phyloP scores from a whole-genome alignment of 2,113 vertebrate genomes.

The Salvator merianae region DNA sequence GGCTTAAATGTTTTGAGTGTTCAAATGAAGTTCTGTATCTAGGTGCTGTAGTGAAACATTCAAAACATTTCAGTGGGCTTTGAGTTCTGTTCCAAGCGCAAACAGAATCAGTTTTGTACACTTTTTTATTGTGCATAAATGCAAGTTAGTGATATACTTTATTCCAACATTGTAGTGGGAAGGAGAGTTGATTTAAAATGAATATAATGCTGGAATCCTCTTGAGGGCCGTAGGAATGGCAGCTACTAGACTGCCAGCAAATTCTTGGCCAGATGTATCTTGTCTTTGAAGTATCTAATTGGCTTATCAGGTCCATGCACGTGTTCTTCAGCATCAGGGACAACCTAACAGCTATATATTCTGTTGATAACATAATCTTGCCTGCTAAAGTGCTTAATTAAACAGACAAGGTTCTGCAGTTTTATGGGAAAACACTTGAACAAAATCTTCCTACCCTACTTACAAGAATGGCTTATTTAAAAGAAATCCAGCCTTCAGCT shows the following conservation, averaged over 20 bases:
- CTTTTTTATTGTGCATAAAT: not conserved
- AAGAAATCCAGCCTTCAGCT: not conserved
- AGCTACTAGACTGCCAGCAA: constrained; percentile 30
- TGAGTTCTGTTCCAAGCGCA: no score
- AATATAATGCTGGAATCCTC: not conserved
- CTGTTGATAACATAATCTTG: constrained; percentile 39
- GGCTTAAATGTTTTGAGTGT: no score
- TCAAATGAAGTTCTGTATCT: no score
- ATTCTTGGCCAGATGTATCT: constrained; percentile 47
- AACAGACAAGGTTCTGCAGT: not conserved
- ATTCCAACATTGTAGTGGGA: not conserved
- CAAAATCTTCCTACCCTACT: fast-evolving
- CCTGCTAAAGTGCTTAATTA: constrained; percentile 27
- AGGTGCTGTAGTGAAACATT: no score
- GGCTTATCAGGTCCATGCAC: constrained; percentile 19
- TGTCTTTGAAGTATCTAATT: constrained; percentile 46
- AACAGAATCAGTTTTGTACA: no score
- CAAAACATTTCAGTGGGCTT: no score
- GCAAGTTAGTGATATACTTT: not conserved
- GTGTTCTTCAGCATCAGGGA: not conserved
- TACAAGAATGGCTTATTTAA: not conserved
- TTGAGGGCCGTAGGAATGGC: not conserved
- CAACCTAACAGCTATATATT: constrained; percentile 11
- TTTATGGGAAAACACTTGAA: not conserved
- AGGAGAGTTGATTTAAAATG: not conserved